A percentile compares a stretch with the other conserved stretches of the same genome.
Conservation (phyloP, 2,888 invertebrate genomes). For the Plagodis dolabraria region DNA sequence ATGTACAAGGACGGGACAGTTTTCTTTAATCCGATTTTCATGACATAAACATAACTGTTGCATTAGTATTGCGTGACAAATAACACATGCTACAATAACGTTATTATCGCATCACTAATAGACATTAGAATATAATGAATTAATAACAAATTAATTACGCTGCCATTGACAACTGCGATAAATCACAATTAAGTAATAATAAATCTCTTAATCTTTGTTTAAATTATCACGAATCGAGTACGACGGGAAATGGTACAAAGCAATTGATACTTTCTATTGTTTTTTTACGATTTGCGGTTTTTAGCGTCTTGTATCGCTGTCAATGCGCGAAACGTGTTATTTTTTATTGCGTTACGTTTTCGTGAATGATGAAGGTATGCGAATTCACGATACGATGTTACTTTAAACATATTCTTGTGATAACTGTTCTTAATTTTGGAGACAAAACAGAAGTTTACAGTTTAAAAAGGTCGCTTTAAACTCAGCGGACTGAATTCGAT, state of each 20-base stretch:
- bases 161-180: slow-evolving; percentile 16
- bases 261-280: slow-evolving; percentile 34
- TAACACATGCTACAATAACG: slow-evolving; percentile 1
- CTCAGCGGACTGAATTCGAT: too few relatives aligned
- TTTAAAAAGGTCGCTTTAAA: too few relatives aligned
- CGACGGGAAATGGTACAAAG: slow-evolving; percentile 10
- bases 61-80: slow-evolving; percentile 10
- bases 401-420: neutral
- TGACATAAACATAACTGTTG: neutral
- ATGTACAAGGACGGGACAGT: too few relatives aligned
- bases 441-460: too few relatives aligned
- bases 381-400: slow-evolving; percentile 1
- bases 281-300: slow-evolving; percentile 28
- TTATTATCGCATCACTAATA: neutral
- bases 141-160: slow-evolving; percentile 19
- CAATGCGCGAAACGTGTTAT: slow-evolving; percentile 26
- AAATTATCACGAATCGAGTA: slow-evolving; percentile 12
- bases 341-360: slow-evolving; percentile 14
- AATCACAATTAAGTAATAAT: slow-evolving; percentile 7
- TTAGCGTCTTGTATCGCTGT: slow-evolving; percentile 18
- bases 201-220: slow-evolving; percentile 19
- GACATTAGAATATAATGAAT: slow-evolving; percentile 12
- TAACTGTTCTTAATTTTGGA: neutral
- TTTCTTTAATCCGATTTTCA: neutral
- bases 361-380: slow-evolving; percentile 8